phyloP scores from a whole-genome alignment of 2,888 invertebrate species.

The Drosophila dives region DNA sequence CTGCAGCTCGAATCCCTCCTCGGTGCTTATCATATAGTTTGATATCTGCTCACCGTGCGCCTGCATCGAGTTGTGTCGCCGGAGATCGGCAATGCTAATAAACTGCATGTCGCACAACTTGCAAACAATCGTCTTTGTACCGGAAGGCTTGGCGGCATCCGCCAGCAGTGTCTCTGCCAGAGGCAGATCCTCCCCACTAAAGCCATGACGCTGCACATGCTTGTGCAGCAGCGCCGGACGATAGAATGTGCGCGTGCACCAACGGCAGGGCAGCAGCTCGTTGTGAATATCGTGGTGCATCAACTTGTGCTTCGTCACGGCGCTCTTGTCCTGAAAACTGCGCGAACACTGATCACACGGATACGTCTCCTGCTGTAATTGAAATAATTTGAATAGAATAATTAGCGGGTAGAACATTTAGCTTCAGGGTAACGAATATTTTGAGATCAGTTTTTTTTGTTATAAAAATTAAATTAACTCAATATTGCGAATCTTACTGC shows the following conservation, averaged over 20 bases:
- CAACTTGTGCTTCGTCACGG: conserved; percentile 76
- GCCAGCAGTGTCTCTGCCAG: conserved; percentile 72
- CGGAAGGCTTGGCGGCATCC: conserved; percentile 75
- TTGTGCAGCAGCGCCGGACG: conserved; percentile 76
- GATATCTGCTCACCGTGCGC: conserved; percentile 35
- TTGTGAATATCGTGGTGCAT: conserved; percentile 69
- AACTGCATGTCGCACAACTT: conserved; percentile 77
- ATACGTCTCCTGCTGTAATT: conserved; percentile 63
- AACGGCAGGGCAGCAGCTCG: conserved; percentile 77
- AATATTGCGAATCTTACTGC: neutral
- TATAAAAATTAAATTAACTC: neutral
- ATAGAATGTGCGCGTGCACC: conserved; percentile 82
- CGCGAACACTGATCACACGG: conserved; percentile 73
- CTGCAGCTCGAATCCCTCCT: conserved; percentile 82
- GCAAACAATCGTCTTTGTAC: conserved; percentile 75
- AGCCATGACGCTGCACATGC: conserved; percentile 76
- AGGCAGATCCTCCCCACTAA: conserved; percentile 64
- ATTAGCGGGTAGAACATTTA: neutral
- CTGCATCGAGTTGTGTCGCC: conserved; percentile 65
- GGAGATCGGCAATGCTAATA: conserved; percentile 64
- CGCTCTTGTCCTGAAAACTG: conserved; percentile 74
- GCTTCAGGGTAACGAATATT: neutral
- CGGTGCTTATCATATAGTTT: conserved; percentile 82
- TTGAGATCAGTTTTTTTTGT: neutral
- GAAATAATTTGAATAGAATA: neutral